Evolutionary conservation across 2,797 vertebrate genomes (phyloP).

Genomic region (Pteronotus mesoamericanus): DNA sequence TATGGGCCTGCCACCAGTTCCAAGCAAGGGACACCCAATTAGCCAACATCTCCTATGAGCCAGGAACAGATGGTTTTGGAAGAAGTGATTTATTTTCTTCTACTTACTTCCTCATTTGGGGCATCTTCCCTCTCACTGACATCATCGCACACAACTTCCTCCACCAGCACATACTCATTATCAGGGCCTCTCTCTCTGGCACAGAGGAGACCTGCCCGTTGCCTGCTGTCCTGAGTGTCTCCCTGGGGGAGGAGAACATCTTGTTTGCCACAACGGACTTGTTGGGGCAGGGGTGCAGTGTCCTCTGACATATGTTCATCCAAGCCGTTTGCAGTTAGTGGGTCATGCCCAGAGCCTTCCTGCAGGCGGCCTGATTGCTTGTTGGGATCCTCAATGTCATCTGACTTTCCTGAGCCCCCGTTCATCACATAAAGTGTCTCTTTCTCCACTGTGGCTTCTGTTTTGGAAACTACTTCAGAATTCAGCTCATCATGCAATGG

Average conservation of each 20-base stretch:
- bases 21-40: background rate
- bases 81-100: background rate
- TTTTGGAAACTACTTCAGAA: background rate
- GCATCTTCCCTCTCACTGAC: background rate
- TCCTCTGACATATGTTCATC: conserved; percentile 22
- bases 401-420: background rate
- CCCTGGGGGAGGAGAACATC: conserved; percentile 47
- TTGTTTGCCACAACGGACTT: conserved; percentile 43
- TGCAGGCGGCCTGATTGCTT: background rate
- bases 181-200: background rate
- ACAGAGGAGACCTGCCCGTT: background rate
- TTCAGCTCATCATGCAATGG: fast-evolving
- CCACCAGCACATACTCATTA: conserved; percentile 83
- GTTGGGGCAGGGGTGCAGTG: background rate
- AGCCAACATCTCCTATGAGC: background rate
- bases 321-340: background rate
- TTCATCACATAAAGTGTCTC: background rate
- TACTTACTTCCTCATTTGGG: conserved; percentile 16
- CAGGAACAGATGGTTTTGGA: background rate
- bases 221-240: conserved; percentile 42
- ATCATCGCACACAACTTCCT: conserved; percentile 71
- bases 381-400: background rate
- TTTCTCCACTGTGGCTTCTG: background rate
- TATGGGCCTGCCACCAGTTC: background rate
- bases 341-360: background rate